These are phyloP conservation scores for Sarcophilus harrisii DNA, from an alignment of 2,797 vertebrate genomes.

Conservation along the genomic window DNA sequence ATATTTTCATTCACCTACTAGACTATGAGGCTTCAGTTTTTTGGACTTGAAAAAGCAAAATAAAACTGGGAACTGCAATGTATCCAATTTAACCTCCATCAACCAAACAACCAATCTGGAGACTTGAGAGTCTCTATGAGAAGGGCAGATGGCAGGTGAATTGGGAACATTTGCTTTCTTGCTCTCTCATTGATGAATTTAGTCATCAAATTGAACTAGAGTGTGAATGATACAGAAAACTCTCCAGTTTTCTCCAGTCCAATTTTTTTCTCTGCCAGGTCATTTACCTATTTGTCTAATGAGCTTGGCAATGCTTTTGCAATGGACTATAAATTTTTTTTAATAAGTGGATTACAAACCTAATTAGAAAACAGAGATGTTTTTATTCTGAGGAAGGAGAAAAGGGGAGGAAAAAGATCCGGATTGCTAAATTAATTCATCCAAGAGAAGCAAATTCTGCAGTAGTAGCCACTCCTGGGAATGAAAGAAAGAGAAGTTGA, in stretches of 20 bases:
- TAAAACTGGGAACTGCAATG: not conserved
- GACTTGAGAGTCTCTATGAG: not conserved
- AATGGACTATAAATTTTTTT: conserved; percentile 34
- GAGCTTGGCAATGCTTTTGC: conserved; percentile 43
- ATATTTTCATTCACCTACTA: not conserved
- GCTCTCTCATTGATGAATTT: not conserved
- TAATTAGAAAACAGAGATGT: conserved; percentile 38
- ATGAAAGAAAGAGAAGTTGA: not conserved
- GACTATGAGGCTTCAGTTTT: not conserved
- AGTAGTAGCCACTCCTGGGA: not conserved
- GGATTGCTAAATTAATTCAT: not conserved
- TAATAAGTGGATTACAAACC: conserved; percentile 33
- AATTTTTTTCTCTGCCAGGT: not conserved
- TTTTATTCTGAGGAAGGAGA: not conserved
- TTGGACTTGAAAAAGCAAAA: not conserved
- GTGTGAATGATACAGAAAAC: no score
- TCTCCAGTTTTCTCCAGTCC: conserved; percentile 25
- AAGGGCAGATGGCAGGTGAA: not conserved
- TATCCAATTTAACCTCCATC: conserved; percentile 2
- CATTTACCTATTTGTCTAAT: conserved; percentile 55
- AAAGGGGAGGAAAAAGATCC: not conserved
- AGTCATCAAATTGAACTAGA: not conserved
- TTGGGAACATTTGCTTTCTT: not conserved
- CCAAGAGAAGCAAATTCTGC: not conserved
- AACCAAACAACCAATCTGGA: not conserved